Percentiles rank a stretch among this genome's conserved stretches.
Evolutionary conservation across 2,113 vertebrate genomes (phyloP).

Genomic region (Chloroceryle aenea): DNA sequence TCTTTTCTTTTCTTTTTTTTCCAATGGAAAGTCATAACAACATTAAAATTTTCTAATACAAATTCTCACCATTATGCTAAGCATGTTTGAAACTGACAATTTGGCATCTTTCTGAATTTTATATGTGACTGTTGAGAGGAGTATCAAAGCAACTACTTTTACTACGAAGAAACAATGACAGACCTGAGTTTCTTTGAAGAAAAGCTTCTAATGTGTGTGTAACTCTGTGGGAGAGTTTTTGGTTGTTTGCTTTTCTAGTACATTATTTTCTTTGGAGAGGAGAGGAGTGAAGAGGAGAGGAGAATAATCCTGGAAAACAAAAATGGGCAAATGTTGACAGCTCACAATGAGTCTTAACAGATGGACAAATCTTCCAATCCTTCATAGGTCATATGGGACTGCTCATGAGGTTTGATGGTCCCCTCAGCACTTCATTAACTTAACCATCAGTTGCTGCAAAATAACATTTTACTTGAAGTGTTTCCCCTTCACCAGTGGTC

Average conservation of each 20-base stretch:
- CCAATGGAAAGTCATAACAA: not conserved
- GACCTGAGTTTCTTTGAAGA: not conserved
- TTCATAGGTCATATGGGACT: not conserved
- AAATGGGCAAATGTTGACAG: not conserved
- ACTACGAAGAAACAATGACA: not conserved
- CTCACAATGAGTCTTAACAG: not conserved
- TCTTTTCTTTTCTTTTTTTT: not conserved
- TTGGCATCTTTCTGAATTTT: not conserved
- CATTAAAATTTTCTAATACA: not conserved
- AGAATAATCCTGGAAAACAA: not conserved
- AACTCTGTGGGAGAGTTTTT: not conserved
- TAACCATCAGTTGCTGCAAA: not conserved
- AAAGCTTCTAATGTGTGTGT: accelerated
- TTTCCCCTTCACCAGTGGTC: not conserved
- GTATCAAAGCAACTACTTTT: not conserved
- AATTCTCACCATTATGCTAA: not conserved
- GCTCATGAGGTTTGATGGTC: accelerated
- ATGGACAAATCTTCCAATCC: not conserved
- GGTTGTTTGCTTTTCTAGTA: not conserved
- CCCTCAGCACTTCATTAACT: not conserved
- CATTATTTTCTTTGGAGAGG: not conserved
- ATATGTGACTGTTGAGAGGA: not conserved
- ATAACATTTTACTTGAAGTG: not conserved
- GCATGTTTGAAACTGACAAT: not conserved
- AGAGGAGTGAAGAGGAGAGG: too few relatives aligned